A percentile compares a stretch with the other conserved stretches of the same genome.
Evolutionary conservation across 2,113 vertebrate genomes (phyloP).

Genomic region (Bathybates hornii): DNA sequence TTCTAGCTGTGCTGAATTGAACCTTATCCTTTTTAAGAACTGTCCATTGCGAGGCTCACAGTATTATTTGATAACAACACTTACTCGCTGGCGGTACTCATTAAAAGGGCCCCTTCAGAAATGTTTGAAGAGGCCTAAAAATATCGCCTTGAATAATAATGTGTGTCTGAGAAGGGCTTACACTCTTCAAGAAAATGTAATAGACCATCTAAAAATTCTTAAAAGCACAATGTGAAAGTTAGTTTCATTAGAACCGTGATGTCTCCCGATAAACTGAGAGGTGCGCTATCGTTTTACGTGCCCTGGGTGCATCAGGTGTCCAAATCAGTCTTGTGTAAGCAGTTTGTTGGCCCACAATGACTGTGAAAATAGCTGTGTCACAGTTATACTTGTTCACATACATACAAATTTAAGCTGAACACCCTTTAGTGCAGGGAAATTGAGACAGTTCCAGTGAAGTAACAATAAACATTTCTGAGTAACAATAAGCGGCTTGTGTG

Average conservation of each 20-base stretch:
- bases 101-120: not conserved
- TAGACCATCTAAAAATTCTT: not conserved
- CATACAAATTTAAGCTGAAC: not conserved
- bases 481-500: not conserved
- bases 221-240: not conserved
- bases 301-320: not conserved
- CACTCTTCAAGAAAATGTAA: not conserved
- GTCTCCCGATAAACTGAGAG: not conserved
- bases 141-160: not conserved
- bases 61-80: not conserved
- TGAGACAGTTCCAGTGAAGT: not conserved
- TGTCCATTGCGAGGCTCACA: not conserved
- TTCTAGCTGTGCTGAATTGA: not conserved
- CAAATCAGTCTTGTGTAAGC: not conserved
- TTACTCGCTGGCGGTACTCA: not conserved
- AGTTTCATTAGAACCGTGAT: not conserved
- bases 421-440: not conserved
- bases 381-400: not conserved
- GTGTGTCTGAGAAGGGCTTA: not conserved
- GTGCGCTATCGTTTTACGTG: not conserved
- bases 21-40: not conserved
- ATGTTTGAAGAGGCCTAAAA: not conserved
- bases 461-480: not conserved
- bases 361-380: not conserved
- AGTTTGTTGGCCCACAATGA: not conserved